Percentiles rank a stretch among this genome's conserved stretches.
phyloP scores from a whole-genome alignment of 2,888 invertebrate genomes.

The Drosophila monieri region DNA sequence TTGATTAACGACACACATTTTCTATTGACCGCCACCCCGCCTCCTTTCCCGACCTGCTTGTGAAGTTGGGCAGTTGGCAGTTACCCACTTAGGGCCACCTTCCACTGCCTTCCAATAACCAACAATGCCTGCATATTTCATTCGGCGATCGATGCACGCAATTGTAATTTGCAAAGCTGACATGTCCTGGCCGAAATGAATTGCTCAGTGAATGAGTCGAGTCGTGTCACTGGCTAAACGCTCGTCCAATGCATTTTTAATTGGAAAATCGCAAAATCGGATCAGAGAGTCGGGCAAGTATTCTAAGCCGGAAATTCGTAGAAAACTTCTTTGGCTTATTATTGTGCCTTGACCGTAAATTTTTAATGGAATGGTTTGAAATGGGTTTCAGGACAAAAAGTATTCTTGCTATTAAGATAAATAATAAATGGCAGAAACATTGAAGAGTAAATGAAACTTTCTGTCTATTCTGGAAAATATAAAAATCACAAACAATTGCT shows the following conservation, averaged over 20 bases:
- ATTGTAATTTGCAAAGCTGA: slow-evolving; percentile 76
- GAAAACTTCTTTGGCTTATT: slow-evolving; percentile 22
- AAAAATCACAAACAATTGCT: not conserved
- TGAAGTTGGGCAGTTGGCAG: slow-evolving; percentile 70
- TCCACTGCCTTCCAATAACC: slow-evolving; percentile 25
- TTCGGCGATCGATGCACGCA: slow-evolving; percentile 64
- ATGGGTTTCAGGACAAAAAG: not conserved
- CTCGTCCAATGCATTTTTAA: slow-evolving; percentile 54
- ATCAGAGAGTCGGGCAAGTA: slow-evolving; percentile 31
- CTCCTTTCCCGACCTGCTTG: slow-evolving; percentile 33
- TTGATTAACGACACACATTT: slow-evolving; percentile 80
- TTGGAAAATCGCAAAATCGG: slow-evolving; percentile 57
- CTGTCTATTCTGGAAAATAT: not conserved
- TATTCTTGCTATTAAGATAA: not conserved
- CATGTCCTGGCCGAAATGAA: slow-evolving; percentile 52
- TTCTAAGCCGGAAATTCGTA: slow-evolving; percentile 18
- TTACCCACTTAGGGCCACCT: not conserved
- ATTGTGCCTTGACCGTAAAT: slow-evolving; percentile 5
- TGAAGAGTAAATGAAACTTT: not conserved
- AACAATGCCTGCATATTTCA: slow-evolving; percentile 73
- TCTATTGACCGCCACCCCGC: slow-evolving; percentile 72
- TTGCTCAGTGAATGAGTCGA: slow-evolving; percentile 36
- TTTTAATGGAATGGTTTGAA: slow-evolving; percentile 3
- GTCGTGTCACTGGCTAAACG: slow-evolving; percentile 43
- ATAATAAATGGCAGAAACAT: not conserved